Evolutionary conservation across 2,113 vertebrate species (phyloP).

Genomic region (Tursiops truncatus): DNA sequence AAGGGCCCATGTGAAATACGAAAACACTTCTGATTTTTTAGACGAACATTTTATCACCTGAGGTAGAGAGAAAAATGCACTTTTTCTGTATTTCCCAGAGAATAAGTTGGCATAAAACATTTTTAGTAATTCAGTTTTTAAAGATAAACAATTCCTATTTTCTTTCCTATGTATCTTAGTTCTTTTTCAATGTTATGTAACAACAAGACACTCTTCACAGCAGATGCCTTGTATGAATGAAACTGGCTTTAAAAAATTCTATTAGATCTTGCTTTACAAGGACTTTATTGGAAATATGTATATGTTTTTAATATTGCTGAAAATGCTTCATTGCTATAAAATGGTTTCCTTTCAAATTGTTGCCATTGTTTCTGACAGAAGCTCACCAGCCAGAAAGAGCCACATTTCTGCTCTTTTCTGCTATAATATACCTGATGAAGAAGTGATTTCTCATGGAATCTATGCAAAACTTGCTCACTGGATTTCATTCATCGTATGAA

Average conservation of each 20-base stretch:
- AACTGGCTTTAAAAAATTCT: neutral
- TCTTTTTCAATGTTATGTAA: neutral
- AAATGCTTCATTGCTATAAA: neutral
- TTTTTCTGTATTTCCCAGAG: neutral
- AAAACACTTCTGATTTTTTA: constrained; percentile 61
- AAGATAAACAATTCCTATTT: neutral
- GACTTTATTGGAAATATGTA: neutral
- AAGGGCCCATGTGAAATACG: constrained; percentile 48
- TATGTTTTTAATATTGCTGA: neutral
- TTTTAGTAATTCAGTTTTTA: constrained; percentile 43
- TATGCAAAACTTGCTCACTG: neutral
- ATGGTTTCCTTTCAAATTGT: neutral
- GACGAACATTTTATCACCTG: constrained; percentile 66
- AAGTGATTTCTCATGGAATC: neutral
- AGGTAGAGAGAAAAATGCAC: neutral
- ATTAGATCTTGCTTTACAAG: neutral
- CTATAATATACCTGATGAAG: too few relatives aligned
- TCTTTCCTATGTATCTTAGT: neutral
- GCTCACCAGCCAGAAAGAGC: neutral
- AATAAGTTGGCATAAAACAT: constrained; percentile 21
- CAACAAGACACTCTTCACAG: neutral
- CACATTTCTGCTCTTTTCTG: neutral
- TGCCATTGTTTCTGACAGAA: neutral
- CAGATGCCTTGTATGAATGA: neutral
- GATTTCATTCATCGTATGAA: neutral